A percentile compares a stretch with the other conserved stretches of the same genome.
phyloP scores from a whole-genome alignment of 2,888 invertebrate genomes.

The Cataglyphis altisquamis region DNA sequence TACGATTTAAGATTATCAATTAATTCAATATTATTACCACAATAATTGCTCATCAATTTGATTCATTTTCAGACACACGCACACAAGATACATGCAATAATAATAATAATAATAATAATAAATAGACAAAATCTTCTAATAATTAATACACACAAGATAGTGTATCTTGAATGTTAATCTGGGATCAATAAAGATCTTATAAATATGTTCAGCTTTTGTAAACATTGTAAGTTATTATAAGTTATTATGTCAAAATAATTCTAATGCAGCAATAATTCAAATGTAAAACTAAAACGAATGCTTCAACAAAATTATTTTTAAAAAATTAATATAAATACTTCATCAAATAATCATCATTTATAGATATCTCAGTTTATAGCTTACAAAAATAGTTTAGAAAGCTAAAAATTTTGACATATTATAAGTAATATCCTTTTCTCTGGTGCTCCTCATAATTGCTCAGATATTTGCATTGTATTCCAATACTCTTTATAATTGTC shows the following conservation, averaged over 20 bases:
- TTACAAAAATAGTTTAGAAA: background rate
- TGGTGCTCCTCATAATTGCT: background rate
- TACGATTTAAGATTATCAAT: conserved; percentile 13
- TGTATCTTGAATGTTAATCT: conserved; percentile 9
- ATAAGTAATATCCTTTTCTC: background rate
- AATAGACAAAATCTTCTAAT: conserved; percentile 26
- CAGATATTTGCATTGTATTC: background rate
- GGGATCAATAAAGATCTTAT: background rate
- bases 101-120: no score
- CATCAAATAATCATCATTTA: background rate
- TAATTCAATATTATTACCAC: conserved; percentile 23
- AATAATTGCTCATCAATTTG: conserved; percentile 19
- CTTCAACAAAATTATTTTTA: background rate
- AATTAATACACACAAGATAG: conserved; percentile 1
- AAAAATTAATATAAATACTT: background rate
- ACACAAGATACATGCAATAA: conserved; percentile 16
- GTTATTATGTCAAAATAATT: conserved; percentile 13
- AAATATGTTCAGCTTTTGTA: conserved; percentile 3
- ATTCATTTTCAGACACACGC: background rate
- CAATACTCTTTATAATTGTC: background rate
- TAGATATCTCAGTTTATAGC: background rate
- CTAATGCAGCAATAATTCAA: background rate
- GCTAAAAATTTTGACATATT: background rate
- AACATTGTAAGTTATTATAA: background rate
- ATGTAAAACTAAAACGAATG: background rate